Evolutionary conservation across 2,797 vertebrate species (phyloP).

Genomic region (Paedocypris micromegethes): DNA sequence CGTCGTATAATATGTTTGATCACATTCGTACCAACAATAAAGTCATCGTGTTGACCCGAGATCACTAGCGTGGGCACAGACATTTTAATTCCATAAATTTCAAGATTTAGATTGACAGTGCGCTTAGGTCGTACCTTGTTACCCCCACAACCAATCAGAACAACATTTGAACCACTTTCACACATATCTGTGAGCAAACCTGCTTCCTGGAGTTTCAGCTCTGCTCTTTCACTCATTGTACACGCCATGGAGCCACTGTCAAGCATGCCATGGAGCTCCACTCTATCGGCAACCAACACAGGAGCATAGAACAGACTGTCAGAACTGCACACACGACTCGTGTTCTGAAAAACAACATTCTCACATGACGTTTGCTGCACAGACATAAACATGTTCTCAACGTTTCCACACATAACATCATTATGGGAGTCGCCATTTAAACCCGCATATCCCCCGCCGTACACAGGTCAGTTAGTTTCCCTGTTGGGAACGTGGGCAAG

Average conservation of each 20-base stretch:
- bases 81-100: conserved; percentile 34
- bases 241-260: conserved; percentile 36
- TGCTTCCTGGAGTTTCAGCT: conserved; percentile 8
- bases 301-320: conserved; percentile 24
- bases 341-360: conserved; percentile 15
- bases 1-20: conserved; percentile 28
- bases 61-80: conserved; percentile 22
- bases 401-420: neutral
- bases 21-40: conserved; percentile 32
- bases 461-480: neutral
- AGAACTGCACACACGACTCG: neutral
- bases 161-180: conserved; percentile 3
- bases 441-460: no score
- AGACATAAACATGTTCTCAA: neutral
- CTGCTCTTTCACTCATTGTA: conserved; percentile 20
- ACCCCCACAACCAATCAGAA: conserved; percentile 20
- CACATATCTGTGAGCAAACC: neutral
- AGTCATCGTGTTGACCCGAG: conserved; percentile 24
- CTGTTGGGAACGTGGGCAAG: neutral
- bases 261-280: conserved; percentile 23
- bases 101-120: conserved; percentile 5
- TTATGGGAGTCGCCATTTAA: no score
- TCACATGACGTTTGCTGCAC: neutral
- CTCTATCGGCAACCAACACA: conserved; percentile 8
- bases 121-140: conserved; percentile 2